Evolutionary conservation across 1,140 invertebrate species (phyloP).

Genomic region (Chymomyza costata): DNA sequence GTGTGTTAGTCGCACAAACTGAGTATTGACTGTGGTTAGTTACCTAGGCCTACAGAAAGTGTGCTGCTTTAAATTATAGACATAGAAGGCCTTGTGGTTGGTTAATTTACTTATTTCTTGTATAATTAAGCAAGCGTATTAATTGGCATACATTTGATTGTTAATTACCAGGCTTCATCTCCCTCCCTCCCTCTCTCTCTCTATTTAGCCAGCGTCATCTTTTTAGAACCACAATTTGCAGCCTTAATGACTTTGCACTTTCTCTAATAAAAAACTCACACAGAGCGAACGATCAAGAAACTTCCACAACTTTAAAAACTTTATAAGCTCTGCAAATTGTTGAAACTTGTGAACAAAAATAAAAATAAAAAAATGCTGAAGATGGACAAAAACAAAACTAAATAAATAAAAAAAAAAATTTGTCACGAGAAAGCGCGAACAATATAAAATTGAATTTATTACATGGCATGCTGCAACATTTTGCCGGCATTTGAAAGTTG

Average conservation of each 20-base stretch:
- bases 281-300: too few relatives aligned
- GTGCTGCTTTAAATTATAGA: too few relatives aligned
- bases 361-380: constrained; percentile 50
- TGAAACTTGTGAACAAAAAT: background rate
- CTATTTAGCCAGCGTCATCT: too few relatives aligned
- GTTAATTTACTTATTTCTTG: constrained; percentile 2
- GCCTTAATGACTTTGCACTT: constrained; percentile 45
- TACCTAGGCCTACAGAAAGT: too few relatives aligned
- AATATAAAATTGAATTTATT: constrained; percentile 42
- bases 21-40: too few relatives aligned
- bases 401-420: constrained; percentile 29
- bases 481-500: constrained; percentile 61
- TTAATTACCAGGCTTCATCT: constrained; percentile 13
- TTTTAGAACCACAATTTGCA: too few relatives aligned
- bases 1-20: constrained; percentile 13
- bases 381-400: constrained; percentile 9
- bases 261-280: constrained; percentile 23
- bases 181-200: constrained; percentile 11
- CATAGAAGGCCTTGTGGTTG: too few relatives aligned
- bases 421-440: constrained; percentile 63
- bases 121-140: constrained; percentile 73
- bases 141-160: constrained; percentile 66
- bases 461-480: constrained; percentile 23
- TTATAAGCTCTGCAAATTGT: constrained; percentile 67
- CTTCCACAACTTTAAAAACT: constrained; percentile 37